phyloP scores from a whole-genome alignment of 1,140 invertebrate genomes.

The Caenorhabditis remanei region DNA sequence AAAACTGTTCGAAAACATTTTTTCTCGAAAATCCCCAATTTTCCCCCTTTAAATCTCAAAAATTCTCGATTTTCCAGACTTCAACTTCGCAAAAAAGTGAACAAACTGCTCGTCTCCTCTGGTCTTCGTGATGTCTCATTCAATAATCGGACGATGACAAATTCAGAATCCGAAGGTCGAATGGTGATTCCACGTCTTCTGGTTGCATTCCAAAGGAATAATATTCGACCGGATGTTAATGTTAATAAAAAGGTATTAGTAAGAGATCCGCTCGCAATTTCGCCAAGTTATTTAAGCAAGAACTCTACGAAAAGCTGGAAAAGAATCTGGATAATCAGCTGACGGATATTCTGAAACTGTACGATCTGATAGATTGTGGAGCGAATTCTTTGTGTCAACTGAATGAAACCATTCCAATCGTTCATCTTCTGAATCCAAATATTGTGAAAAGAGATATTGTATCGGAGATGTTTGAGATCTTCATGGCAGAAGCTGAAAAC shows the following conservation, averaged over 20 bases:
- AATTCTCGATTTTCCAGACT: background rate
- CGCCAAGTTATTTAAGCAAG: constrained; percentile 22
- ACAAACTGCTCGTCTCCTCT: background rate
- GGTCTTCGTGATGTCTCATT: background rate
- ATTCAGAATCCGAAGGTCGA: constrained; percentile 8
- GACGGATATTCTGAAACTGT: constrained; percentile 49
- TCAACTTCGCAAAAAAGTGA: background rate
- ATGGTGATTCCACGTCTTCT: constrained; percentile 41
- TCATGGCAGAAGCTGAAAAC: constrained; percentile 47
- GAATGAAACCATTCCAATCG: constrained; percentile 1
- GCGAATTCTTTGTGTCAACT: background rate
- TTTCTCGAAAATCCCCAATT: too few species aligned
- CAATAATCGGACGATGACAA: background rate
- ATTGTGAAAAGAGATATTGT: background rate
- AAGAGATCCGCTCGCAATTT: background rate
- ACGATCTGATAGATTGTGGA: constrained; percentile 16
- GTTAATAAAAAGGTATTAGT: background rate
- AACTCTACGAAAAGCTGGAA: constrained; percentile 60
- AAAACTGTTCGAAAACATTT: too few species aligned
- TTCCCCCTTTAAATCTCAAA: background rate
- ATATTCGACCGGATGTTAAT: constrained; percentile 46
- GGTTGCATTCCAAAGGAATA: constrained; percentile 41
- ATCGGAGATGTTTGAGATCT: constrained; percentile 4
- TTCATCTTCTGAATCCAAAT: constrained; percentile 8
- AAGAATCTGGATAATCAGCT: constrained; percentile 53